A percentile compares a stretch with the other conserved stretches of the same genome.
These are phyloP conservation scores for Columbina picui DNA, from an alignment of 2,113 vertebrate genomes.

Conservation along the genomic window DNA sequence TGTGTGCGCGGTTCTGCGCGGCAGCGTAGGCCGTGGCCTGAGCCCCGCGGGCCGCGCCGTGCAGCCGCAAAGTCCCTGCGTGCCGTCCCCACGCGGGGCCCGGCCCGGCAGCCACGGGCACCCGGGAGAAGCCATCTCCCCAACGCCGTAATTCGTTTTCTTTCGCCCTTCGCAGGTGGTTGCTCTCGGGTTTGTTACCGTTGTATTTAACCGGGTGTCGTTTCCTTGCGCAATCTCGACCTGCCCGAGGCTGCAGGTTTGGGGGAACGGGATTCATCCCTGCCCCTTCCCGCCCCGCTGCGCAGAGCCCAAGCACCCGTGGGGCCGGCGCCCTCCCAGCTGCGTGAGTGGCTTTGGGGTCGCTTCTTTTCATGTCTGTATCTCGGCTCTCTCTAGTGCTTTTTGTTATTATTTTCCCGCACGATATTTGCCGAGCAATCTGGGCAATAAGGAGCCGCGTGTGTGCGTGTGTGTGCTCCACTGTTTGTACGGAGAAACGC, in stretches of 20 bases:
- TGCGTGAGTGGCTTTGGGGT: not conserved
- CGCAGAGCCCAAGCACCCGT: not conserved
- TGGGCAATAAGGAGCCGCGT: not conserved
- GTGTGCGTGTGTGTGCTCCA: not conserved
- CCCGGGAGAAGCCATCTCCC: not conserved
- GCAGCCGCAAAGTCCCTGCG: not conserved
- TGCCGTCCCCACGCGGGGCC: not conserved
- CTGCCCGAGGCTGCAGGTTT: not conserved
- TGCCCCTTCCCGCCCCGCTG: not conserved
- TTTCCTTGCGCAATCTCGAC: not conserved
- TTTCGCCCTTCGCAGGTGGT: not conserved
- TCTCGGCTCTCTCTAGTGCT: not conserved
- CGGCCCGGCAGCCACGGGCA: not conserved
- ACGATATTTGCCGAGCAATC: not conserved
- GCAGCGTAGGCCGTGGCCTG: not conserved
- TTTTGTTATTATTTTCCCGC: not conserved
- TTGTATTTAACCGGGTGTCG: fast-evolving
- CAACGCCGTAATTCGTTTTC: not conserved
- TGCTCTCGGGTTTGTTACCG: too few species aligned
- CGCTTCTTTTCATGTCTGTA: not conserved
- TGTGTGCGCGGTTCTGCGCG: not conserved
- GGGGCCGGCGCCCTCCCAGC: not conserved
- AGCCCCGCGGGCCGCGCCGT: not conserved
- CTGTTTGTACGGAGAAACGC: not conserved
- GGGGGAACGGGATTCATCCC: not conserved